Evolutionary conservation across 2,888 invertebrate species (phyloP).

Genomic region (Leptogaster cylindrica): DNA sequence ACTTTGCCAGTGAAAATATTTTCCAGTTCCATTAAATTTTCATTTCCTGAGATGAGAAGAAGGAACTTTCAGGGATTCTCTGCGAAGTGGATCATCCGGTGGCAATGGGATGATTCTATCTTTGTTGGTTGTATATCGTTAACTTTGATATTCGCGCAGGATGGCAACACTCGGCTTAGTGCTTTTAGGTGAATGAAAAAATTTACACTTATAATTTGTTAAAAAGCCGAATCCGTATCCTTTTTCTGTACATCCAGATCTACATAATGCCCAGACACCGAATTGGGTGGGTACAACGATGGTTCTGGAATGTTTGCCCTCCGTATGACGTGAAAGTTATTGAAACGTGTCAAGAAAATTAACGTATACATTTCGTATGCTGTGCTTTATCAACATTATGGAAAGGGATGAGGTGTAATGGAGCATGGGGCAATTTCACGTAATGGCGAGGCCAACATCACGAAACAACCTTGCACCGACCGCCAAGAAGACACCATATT

Average conservation of each 20-base stretch:
- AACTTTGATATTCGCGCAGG: constrained; percentile 10
- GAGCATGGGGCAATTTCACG: no score
- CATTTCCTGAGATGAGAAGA: background rate
- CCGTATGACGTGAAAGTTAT: background rate
- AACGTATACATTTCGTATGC: constrained; percentile 3
- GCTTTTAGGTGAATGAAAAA: constrained; percentile 24
- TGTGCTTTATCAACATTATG: no score
- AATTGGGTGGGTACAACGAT: background rate
- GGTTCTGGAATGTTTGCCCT: background rate
- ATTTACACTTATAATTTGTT: constrained; percentile 21
- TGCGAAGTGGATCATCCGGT: no score
- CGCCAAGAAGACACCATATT: no score
- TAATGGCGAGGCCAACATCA: no score
- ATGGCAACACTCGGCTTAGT: background rate
- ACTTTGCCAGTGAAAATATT: background rate
- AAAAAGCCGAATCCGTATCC: background rate
- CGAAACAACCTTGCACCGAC: no score
- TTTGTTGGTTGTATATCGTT: background rate
- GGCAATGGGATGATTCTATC: background rate
- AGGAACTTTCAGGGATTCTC: background rate
- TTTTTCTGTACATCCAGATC: background rate
- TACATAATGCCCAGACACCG: background rate
- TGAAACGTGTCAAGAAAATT: constrained; percentile 21
- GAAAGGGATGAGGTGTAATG: no score
- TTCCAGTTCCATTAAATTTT: constrained; percentile 11